phyloP scores from a whole-genome alignment of 2,888 invertebrate genomes.

The Zootermopsis nevadensis region DNA sequence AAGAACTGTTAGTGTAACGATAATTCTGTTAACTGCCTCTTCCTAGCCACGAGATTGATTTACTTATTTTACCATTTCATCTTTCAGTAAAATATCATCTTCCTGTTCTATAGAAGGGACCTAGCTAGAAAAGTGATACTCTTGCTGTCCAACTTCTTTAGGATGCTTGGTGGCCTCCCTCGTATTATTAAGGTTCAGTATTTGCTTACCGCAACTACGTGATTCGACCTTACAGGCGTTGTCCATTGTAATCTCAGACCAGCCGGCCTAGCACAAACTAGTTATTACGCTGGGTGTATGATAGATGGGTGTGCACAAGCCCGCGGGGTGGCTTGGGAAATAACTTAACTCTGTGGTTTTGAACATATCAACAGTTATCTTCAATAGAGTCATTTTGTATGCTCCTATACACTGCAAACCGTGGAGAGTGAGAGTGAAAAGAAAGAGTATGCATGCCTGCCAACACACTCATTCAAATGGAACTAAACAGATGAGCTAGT shows the following conservation, averaged over 20 bases:
- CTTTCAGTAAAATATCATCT: neutral
- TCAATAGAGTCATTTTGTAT: constrained; percentile 49
- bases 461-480: neutral
- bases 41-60: too few relatives aligned
- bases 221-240: constrained; percentile 50
- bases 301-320: constrained; percentile 46
- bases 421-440: too few relatives aligned
- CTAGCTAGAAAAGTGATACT: constrained; percentile 16
- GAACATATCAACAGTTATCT: constrained; percentile 48
- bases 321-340: constrained; percentile 43
- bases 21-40: too few relatives aligned
- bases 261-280: constrained; percentile 44
- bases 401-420: neutral
- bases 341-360: constrained; percentile 47
- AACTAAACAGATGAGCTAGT: neutral
- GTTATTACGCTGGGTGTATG: constrained; percentile 50
- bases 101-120: neutral
- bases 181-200: constrained; percentile 48
- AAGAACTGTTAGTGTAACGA: too few relatives aligned
- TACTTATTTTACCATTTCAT: too few relatives aligned
- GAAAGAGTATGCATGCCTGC: neutral
- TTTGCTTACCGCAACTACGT: constrained; percentile 51
- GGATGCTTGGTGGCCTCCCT: neutral
- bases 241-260: constrained; percentile 48
- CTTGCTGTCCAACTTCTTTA: neutral